Conservation (phyloP, 1,140 invertebrate genomes). For the Gyrodactylus bullatarudis region DNA sequence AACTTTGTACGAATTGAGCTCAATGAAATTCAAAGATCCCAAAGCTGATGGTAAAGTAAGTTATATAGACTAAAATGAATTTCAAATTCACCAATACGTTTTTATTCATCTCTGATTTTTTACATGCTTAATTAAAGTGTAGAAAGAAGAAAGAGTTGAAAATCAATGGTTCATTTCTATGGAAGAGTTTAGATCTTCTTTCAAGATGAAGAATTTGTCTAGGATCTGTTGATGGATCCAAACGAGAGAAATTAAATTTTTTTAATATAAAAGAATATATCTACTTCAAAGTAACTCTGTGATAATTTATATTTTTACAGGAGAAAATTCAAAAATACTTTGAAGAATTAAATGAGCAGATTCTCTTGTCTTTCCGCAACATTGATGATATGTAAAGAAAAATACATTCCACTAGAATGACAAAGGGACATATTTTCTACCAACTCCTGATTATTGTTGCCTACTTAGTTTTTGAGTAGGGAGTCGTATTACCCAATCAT, state of each 20-base stretch:
- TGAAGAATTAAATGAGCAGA: slow-evolving; percentile 24
- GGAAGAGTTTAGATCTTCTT: background rate
- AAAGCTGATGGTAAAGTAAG: slow-evolving; percentile 2
- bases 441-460: too few species aligned
- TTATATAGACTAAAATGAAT: background rate
- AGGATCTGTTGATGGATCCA: background rate
- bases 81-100: background rate
- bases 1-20: slow-evolving; percentile 70
- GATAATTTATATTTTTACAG: slow-evolving; percentile 30
- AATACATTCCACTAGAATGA: too few species aligned
- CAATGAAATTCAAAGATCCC: slow-evolving; percentile 84
- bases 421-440: too few species aligned
- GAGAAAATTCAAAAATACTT: slow-evolving; percentile 80
- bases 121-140: slow-evolving; percentile 34
- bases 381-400: slow-evolving; percentile 62
- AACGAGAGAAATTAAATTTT: background rate
- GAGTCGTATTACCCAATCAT: too few species aligned
- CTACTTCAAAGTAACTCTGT: background rate
- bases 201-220: background rate
- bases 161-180: background rate
- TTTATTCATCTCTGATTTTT: slow-evolving; percentile 6
- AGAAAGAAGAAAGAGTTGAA: slow-evolving; percentile 42
- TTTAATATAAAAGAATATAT: background rate
- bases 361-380: slow-evolving; percentile 46
- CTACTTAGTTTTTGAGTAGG: too few species aligned